Conservation (phyloP, 2,113 vertebrate species). For the Anarhynchus alexandrinus region DNA sequence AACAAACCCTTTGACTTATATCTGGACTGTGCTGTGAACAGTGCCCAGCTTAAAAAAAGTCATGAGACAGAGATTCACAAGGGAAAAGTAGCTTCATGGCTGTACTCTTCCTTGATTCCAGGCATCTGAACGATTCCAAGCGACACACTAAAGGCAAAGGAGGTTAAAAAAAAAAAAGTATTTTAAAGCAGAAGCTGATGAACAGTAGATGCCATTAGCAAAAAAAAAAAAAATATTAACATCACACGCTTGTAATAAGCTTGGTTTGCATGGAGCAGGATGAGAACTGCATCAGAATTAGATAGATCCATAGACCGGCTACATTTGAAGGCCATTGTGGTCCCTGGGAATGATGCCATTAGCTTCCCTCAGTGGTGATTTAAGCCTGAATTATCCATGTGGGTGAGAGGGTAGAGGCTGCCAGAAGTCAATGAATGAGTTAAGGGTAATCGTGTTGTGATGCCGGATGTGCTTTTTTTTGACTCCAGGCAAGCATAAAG, state of each 20-base stretch:
- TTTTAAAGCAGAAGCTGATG: not conserved
- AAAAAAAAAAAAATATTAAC: not conserved
- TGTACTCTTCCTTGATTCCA: not conserved
- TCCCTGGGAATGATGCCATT: slow-evolving; percentile 26
- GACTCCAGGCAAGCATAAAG: not conserved
- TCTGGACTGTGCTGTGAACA: not conserved
- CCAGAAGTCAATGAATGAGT: not conserved
- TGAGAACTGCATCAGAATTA: slow-evolving; percentile 23
- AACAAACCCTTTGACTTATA: not conserved
- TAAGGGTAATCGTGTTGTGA: not conserved
- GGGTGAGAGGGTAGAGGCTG: not conserved
- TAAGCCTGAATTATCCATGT: not conserved
- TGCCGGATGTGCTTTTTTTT: not conserved
- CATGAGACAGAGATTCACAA: not conserved
- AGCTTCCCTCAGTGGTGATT: not conserved
- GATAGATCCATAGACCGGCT: not conserved
- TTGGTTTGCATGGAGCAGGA: not conserved
- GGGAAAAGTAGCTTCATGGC: not conserved
- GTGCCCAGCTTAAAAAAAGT: not conserved
- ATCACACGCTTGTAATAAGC: not conserved
- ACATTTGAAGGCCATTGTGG: not conserved
- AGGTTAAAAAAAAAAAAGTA: not conserved
- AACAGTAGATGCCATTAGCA: not conserved
- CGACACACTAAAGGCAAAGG: not conserved
- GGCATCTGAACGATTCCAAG: not conserved